Evolutionary conservation across 2,797 vertebrate genomes (phyloP), one percentile per base, ranked within the genome.

Genomic region (Sylvia borin): DNA sequence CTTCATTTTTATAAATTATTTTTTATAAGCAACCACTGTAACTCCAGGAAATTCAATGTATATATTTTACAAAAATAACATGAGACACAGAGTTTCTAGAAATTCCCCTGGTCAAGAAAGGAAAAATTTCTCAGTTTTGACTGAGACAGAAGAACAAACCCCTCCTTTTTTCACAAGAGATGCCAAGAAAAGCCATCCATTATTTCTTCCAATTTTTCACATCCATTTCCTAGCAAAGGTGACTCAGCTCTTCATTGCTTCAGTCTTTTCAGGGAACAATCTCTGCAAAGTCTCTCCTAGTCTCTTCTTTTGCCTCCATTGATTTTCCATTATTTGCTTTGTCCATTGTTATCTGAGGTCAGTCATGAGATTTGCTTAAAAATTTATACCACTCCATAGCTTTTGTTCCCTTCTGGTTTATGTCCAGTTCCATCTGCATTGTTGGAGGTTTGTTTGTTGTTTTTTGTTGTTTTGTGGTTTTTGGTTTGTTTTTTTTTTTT

Each of bases 321-420:
- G 92, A 90, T 94, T 90, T 92, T 61, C 88, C 83, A 86, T 77
- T 86, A 72, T 50, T 65, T 47, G 54, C 13, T 53, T 74, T 72
- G 16, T 34, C 88, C 5, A 18, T 47, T 81, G 50, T 81, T 91
- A 65, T 38, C 87, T 72, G 77, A 92, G 60, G 66, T 84, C 84
- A 81, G 19, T 27, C 4, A 7, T 47, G 80, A 65, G 70, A 65
- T 92, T 93, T 88, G 38, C 62, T 84, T 81, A 65, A 92, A 93
- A 84, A 72, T 75, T 61, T 40, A 9, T 75, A 36, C 67, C 16
- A 2, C 50, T 43, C 3, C 18, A 15, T 4, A 31, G 61, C 51
- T 47, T 79, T 34, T 67, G 18, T n/a, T 80, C 73, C 36, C 29
- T 62, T 64, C 65, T 79, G 45, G 11, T 83, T 73, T 53, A 11